Evolutionary conservation across 2,888 invertebrate genomes (phyloP), one percentile per base, ranked within the genome.

Genomic region (Drosophila macrospina): DNA sequence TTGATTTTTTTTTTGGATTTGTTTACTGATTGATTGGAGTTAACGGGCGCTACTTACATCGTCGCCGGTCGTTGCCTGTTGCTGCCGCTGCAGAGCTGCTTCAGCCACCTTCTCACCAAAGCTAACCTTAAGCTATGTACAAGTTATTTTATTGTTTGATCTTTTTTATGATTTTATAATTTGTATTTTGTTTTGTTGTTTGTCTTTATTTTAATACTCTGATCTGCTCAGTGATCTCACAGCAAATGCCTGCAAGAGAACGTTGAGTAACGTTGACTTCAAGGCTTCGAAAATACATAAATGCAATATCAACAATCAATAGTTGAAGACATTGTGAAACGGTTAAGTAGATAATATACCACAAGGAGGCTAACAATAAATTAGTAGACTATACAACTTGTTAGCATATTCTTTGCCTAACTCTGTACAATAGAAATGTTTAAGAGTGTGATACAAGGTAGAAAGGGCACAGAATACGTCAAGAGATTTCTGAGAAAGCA

Each of bases 91-190:
- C 66, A 73, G 74, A 62, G 86, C 66, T 62, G 80, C 72, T 69
- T 84, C 86, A 74, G 83, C 83, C 83, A 84, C 80, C 78, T 86
- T 83, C 78, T 74, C 74, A 76, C 86, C 85, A 68, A 85, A 78
- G 75, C 74, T 86, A 80, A 80, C 75, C 85, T 85, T 80, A 85
- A 80, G 86, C 80, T 85, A 82, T 72, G 78, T 71, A 74, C 50
- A 77, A 85, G 74, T 74, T 71, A 70, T 50, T 65, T 65, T 57
- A 47, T 70, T 56, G 54, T 62, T 55, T 70, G 48, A 50, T 63
- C 52, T 56, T 54, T 76, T 36, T 65, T 60, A 51, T 50, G 44
- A 59, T 59, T 67, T 54, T 54, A 36, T 44, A 50, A 54, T 37
- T 48, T 28, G n/a, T 41, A 20, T 20, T 20, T 1, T 20, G 1